A percentile compares a stretch with the other conserved stretches of the same genome.
Conservation (phyloP, 1,140 invertebrate genomes). For the Semibalanus balanoides region DNA sequence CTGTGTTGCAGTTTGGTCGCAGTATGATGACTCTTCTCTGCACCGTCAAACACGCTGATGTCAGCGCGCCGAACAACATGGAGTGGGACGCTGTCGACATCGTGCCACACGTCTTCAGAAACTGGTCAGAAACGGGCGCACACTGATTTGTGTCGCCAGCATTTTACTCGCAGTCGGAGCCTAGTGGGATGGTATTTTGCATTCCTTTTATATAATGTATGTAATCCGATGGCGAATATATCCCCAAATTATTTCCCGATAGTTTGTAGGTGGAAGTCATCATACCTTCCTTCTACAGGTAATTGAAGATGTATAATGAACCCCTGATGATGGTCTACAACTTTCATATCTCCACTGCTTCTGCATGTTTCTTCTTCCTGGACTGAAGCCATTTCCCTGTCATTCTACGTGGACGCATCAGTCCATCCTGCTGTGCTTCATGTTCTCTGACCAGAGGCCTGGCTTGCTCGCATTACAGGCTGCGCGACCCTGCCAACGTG, state of each 20-base stretch:
- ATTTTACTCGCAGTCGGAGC: not conserved
- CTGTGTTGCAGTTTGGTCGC: conserved; percentile 51
- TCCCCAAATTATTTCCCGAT: not conserved
- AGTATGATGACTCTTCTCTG: conserved; percentile 66
- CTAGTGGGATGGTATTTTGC: not conserved
- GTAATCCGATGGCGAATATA: not conserved
- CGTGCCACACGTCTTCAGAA: conserved; percentile 59
- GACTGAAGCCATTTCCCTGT: too few relatives aligned
- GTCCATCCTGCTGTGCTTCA: too few relatives aligned
- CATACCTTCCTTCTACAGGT: conserved; percentile 4
- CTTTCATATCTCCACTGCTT: too few relatives aligned
- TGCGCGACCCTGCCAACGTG: conserved; percentile 53
- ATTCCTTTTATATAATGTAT: too few relatives aligned
- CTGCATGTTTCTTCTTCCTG: too few relatives aligned
- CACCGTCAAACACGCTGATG: conserved; percentile 59
- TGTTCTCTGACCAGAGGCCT: too few relatives aligned
- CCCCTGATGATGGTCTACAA: too few relatives aligned
- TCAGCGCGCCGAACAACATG: conserved; percentile 65
- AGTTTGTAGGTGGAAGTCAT: not conserved
- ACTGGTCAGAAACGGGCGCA: conserved; percentile 45
- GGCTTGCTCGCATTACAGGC: too few relatives aligned
- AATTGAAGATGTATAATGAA: too few relatives aligned
- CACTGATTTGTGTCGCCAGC: not conserved
- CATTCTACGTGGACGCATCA: too few relatives aligned
- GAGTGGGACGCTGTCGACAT: conserved; percentile 82